Evolutionary conservation across 2,113 vertebrate genomes (phyloP).

Genomic region (Tapirus terrestris): DNA sequence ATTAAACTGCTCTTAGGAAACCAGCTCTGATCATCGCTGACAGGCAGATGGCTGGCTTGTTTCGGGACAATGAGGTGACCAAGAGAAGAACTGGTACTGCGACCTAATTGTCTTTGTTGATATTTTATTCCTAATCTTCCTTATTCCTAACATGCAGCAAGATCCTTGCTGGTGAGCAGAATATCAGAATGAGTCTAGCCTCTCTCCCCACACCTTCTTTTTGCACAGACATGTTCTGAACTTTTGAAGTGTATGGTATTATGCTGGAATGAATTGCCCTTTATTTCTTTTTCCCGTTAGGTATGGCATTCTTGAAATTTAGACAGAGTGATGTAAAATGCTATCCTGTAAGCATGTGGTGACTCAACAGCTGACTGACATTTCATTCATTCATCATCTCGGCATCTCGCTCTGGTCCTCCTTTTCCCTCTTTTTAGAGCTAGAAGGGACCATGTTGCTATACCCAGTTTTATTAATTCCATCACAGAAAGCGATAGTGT

Average conservation of each 20-base stretch:
- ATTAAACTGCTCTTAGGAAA: background rate
- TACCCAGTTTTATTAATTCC: background rate
- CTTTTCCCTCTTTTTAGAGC: background rate
- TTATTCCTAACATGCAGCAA: background rate
- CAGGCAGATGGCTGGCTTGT: background rate
- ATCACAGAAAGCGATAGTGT: background rate
- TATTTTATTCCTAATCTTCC: background rate
- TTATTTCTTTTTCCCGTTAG: background rate
- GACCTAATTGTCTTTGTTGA: background rate
- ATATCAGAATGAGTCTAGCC: background rate
- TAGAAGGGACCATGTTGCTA: background rate
- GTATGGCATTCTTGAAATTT: background rate
- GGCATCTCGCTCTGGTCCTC: background rate
- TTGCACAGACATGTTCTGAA: background rate
- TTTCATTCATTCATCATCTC: background rate
- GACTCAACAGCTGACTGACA: background rate
- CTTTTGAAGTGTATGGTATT: background rate
- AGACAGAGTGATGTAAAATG: background rate
- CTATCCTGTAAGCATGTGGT: background rate
- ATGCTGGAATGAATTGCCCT: background rate
- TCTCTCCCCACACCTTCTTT: background rate
- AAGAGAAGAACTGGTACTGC: background rate
- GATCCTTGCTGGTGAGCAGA: background rate
- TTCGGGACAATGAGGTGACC: background rate
- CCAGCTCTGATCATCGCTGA: background rate